Base-by-base conservation (phyloP, 2,113 vertebrate genomes). In the Rafetus swinhoei region DNA sequence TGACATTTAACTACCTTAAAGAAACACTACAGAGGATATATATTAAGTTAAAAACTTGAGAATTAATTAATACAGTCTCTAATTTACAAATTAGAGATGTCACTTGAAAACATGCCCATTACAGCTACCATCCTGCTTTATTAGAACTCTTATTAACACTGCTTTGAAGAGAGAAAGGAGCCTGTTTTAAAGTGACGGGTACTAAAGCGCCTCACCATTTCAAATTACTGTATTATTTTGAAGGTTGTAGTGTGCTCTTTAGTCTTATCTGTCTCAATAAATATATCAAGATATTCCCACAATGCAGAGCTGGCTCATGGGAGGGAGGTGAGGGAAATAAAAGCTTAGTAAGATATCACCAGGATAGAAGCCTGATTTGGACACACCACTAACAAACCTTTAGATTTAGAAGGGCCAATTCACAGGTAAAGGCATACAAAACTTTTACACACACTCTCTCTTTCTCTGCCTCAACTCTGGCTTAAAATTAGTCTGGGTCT, bases 171-270 rank as follows among this genome's bases (percentile, higher is more conserved):
- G 79, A 50, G 53, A 90, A 89, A 87, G 25, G 10, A 25, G 0
- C 13, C 60, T 87, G 53, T 25, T 97, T 96, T 95, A 91, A 97
- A 95, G 50, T 57, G 32, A 56, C 62, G 95, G 21, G 45, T 95
- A 5, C 87, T 84, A 91, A 80, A 94, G 53, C 84, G 29, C 57
- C 62, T 93, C 45, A 77, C 15, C 80, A 18, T 95, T 97, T 54
- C 88, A 86, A 97, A 96, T 95, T 93, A 93, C 93, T 93, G 86
- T 16, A 76, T 92, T 92, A 88, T 94, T 97, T 95, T 95, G 54
- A 92, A 90, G 82, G 45, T 19, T 83, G 9, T 87, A 13, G 19
- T 88, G 6, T 77, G 53, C 85, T 87, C n/a, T n/a, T 9, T 92
- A 91, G 83, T 86, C 80, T 93, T 25, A 93, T 96, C 62, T 96